Conservation (phyloP, 2,113 vertebrate genomes). For the Platycercus adscitus region DNA sequence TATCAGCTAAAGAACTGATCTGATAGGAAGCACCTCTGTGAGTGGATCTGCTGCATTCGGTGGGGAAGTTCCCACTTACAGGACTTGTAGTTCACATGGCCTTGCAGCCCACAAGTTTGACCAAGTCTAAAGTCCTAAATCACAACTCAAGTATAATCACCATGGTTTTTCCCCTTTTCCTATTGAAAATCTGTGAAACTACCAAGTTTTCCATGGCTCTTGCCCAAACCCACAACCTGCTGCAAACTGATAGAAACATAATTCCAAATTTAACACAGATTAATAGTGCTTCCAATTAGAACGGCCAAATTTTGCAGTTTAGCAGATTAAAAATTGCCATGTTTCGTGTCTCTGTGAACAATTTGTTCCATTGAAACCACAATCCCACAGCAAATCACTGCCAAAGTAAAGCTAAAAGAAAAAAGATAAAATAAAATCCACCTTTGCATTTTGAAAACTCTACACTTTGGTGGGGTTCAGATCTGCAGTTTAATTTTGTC, state of each 20-base stretch:
- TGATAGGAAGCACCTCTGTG: neutral
- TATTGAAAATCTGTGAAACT: constrained; percentile 4
- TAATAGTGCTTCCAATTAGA: neutral
- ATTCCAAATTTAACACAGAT: constrained; percentile 17
- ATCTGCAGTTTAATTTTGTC: neutral
- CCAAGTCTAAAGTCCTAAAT: neutral
- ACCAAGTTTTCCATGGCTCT: constrained; percentile 23
- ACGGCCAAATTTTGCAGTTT: constrained; percentile 13
- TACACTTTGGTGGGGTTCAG: neutral
- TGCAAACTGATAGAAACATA: constrained; percentile 33
- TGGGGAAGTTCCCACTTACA: neutral
- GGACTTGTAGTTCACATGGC: neutral
- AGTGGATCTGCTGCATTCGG: neutral
- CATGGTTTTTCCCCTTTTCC: neutral
- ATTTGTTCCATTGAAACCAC: constrained; percentile 30
- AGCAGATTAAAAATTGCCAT: neutral
- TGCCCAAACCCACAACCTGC: constrained; percentile 33
- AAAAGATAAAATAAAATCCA: neutral
- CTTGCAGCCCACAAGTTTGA: neutral
- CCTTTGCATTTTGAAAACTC: constrained; percentile 25
- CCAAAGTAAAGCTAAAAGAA: neutral
- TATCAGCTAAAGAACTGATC: neutral
- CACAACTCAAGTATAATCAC: neutral
- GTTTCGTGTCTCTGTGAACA: neutral
- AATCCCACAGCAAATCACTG: neutral